Base-by-base conservation (phyloP, 2,113 vertebrate genomes). In the Eleginops maclovinus region DNA sequence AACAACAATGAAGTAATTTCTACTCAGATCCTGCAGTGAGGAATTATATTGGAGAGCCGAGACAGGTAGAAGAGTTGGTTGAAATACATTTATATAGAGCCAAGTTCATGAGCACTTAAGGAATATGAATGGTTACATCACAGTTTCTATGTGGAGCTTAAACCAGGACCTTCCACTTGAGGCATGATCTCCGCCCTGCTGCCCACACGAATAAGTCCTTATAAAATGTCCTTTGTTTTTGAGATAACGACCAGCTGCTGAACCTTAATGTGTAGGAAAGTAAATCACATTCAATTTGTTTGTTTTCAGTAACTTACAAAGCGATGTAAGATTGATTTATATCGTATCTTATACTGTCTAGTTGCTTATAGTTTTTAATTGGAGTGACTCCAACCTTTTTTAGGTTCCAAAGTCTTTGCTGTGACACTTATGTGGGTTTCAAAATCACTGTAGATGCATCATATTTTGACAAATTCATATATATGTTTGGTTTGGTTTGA, bases 161-260 rank as follows among this genome's bases (percentile, higher is more conserved):
- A 61, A 72, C 22, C 22, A 51, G 15, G 53, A 50, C 17, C 63
- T 82, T 71, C 40, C 26, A 64, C 61, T 47, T 49, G 44, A 47
- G 43, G 54, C 21, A 28, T 14, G 15, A 55, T 22, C 75, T 70
- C 60, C 69, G 46, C 68, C 43, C 43, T 43, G 44, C 49, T 44
- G 28, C 31, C 21, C 3, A 46, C 50, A 61, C 40, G 49, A 71
- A 55, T 19, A 13, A 19, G n/a, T 73, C 8, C 31, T 36, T 36
- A 36, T 36, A 36, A 36, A 36, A 36, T 36, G 31, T 1, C n/a
- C 31, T 36, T 36, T 36, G 31, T 36, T 36, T 5, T 36, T 36
- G 31, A 36, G 31, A 36, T 36, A 36, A 7, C 31, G 5, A 36
- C 7, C 31, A 36, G 31, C 31, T 36, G 31, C 31, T 36, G 31